Base-by-base conservation (phyloP, 1,140 invertebrate species). In the Platyura marginata region DNA sequence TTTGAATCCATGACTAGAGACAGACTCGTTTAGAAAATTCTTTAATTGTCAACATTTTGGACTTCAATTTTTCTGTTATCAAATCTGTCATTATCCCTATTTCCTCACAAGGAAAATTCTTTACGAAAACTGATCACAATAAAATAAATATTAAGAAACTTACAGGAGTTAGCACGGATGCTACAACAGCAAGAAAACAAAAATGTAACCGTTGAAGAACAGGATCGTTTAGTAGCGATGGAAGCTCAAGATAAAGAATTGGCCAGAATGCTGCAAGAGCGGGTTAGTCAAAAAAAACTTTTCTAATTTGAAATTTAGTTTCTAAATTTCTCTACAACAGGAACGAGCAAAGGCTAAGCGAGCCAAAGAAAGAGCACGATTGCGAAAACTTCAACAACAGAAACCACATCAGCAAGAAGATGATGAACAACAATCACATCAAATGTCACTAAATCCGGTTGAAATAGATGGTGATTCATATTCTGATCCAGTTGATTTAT, bases 181-280 rank as follows among this genome's bases (percentile, higher is more conserved):
- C 51, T 74, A 44, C 68, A 64, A 56, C 71, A 70, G 43, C 63
- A 71, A 50, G 70, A 73, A 44, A 74, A 73, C 48, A 69, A 70
- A 11, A 64, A 73, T 43, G 68, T 72, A 47, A 67, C 70, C 18
- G 65, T 76, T 50, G 55, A 76, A 20, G 70, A 84, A 49, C 51
- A 68, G 21, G 82, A 89, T 62, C 72, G 58, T 11, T 44, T 77
- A 52, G 70, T 82, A 45, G 85, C 86, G 8, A 88, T 93, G 40
- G 89, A 95, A 64, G 81, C 81, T 3, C 88, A 93, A 57, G 90
- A 95, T 59, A 76, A 84, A 38, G 85, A 93, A 61, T 64, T 94
- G 2, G 90, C 90, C 1, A 74, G 79, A 53, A 74, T 93, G 56
- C 66, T 95, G 33, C 88, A 95, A 57, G 88, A 93, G 55, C 77